Base-by-base conservation (phyloP, 2,888 invertebrate species). In the Clusia tigrina region DNA sequence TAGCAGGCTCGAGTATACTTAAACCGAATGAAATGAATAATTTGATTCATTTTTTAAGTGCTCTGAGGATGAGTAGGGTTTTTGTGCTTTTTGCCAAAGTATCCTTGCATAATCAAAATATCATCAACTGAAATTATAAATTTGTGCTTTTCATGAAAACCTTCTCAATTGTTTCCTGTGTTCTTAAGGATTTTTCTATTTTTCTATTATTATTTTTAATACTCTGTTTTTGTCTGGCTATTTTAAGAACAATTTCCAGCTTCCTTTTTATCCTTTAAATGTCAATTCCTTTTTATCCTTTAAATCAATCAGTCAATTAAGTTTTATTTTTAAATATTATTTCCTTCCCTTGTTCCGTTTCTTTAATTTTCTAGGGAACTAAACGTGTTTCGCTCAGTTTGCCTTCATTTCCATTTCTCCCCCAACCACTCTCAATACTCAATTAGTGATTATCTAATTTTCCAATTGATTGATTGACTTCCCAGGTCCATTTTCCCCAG, bases 401-500 rank as follows among this genome's bases (percentile, higher is more conserved):
- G 6, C 32, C 12, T 32, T 17, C 42, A n/a, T 42, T 42, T 42
- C 42, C n/a, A 10, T 48, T 22, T 48, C 22, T 48, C 48, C 5
- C 20, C 18, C 48, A 48, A n/a, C 46, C 38, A 37, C 52, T 38
- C 74, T 69, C 69, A n/a, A n/a, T n/a, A n/a, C n/a, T n/a, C n/a
- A 71, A 73, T 77, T 73, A 69, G 65, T 69, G 70, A 67, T 65
- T 62, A 67, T 68, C 69, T 66, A 71, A 70, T 73, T 74, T 75
- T 68, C 67, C 71, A 66, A 77, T 68, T 69, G 67, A 70, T 74
- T 79, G 80, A 81, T 78, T 76, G 76, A 77, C 78, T 67, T 65
- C 71, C n/a, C n/a, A n/a, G n/a, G n/a, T 69, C 69, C 68, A 71
- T 69, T 75, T 71, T 60, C 61, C n/a, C 12, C 32, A 42, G 3